Base-by-base conservation (phyloP, 2,888 invertebrate species). In the Phymatocera aterrima region DNA sequence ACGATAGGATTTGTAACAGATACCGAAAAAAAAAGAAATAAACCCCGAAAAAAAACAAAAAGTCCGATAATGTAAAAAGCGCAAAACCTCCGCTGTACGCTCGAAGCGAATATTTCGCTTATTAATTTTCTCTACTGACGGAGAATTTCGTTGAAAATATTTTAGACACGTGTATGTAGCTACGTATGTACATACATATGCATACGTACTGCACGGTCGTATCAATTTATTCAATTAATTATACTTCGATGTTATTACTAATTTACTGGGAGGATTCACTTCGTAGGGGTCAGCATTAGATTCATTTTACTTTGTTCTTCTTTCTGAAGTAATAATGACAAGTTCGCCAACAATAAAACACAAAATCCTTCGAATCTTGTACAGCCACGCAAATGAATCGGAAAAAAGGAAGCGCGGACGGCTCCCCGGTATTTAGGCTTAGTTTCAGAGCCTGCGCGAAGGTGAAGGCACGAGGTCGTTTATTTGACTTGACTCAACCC, bases 401-500 rank as follows among this genome's bases (percentile, higher is more conserved):
- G 48, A 75, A 34, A 79, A 79, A 79, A 74, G 79, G 78, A n/a
- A n/a, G n/a, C n/a, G n/a, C n/a, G 80, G 78, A 80, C 78, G 70
- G 81, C 68, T 37, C 15, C 80, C 79, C 83, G 86, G 87, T 87
- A 88, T 90, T 89, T 87, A 88, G 88, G 88, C 87, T 88, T 85
- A 85, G 86, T 84, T 85, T 82, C 81, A 81, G 82, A 81, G 81
- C 79, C 79, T 80, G 81, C 40, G 78, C 65, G 46, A 78, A 68
- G 72, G 83, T 86, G 88, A 85, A 84, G 87, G 40, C 21, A 54
- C 85, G 84, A 86, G 86, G 88, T 88, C 85, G 88, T 87, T 88
- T 90, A 88, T 90, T 90, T 90, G 90, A 89, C 87, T 90, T 90
- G 89, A 88, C 87, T 85, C 85, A 84, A 87, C 85, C 83, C 80